phyloP scores from a whole-genome alignment of 2,797 vertebrate genomes.

The Melanotaenia nigrans region DNA sequence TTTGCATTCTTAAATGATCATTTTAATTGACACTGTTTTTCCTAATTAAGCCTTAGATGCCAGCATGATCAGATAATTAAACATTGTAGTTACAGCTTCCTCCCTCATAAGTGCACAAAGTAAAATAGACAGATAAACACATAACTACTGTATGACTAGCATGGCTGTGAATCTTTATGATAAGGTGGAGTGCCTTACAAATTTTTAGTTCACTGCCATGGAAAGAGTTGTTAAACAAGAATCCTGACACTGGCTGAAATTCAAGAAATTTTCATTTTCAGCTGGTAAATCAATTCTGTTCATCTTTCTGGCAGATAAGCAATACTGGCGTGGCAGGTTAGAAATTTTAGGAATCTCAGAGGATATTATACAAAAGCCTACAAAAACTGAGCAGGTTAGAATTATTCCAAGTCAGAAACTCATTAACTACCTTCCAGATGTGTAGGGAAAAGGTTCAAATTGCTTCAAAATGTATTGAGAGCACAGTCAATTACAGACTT shows the following conservation, averaged over 20 bases:
- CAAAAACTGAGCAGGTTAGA: slow-evolving; percentile 25
- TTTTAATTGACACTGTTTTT: neutral
- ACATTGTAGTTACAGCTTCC: neutral
- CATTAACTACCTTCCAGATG: slow-evolving; percentile 44
- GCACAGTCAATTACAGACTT: slow-evolving; percentile 46
- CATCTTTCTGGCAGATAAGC: neutral
- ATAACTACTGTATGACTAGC: neutral
- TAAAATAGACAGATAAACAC: neutral
- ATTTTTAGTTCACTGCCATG: slow-evolving; percentile 1
- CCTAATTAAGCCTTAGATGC: no score
- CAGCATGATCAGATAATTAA: neutral
- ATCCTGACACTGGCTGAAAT: neutral
- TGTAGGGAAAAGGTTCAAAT: slow-evolving; percentile 46
- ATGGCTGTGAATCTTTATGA: neutral
- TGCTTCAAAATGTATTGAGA: slow-evolving; percentile 44
- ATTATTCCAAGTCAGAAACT: slow-evolving; percentile 31
- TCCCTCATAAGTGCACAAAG: neutral
- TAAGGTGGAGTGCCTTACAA: neutral
- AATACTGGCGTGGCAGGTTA: slow-evolving; percentile 3
- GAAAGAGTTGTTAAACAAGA: slow-evolving; percentile 8
- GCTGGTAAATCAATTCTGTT: neutral
- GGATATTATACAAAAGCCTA: slow-evolving; percentile 16
- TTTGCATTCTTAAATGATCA: neutral
- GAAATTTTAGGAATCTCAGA: slow-evolving; percentile 14
- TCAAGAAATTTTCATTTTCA: neutral